These are phyloP conservation scores for Lacerta viridis DNA, from an alignment of 2,797 vertebrate species.

Conservation along the genomic window DNA sequence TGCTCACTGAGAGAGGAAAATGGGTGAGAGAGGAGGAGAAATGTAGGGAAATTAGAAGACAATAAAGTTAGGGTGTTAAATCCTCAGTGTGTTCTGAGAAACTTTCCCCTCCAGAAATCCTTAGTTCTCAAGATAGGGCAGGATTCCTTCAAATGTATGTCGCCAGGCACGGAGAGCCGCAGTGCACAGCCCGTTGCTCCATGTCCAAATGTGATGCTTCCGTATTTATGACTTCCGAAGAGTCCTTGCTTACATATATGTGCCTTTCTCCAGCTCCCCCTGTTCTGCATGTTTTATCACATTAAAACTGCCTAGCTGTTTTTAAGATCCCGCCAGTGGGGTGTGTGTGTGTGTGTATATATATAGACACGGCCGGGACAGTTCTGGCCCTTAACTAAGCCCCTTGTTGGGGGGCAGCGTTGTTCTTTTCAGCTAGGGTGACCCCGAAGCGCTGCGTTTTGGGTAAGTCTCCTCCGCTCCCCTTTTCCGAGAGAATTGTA, in stretches of 20 bases:
- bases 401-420: slow-evolving; percentile 10
- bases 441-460: slow-evolving; percentile 32
- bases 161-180: neutral
- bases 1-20: neutral
- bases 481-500: slow-evolving; percentile 39
- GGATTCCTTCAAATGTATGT: neutral
- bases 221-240: neutral
- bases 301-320: slow-evolving; percentile 17
- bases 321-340: slow-evolving; percentile 28
- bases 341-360: neutral
- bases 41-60: neutral
- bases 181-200: neutral
- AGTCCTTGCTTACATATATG: neutral
- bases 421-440: slow-evolving; percentile 23
- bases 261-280: neutral
- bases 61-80: neutral
- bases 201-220: neutral
- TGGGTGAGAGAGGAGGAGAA: neutral
- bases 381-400: slow-evolving; percentile 13
- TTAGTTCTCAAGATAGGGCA: neutral
- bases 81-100: neutral
- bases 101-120: neutral
- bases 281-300: slow-evolving; percentile 46
- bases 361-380: slow-evolving; percentile 22
- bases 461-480: slow-evolving; percentile 53